These are phyloP conservation scores for Lithophane leautieri DNA, from an alignment of 2,888 invertebrate species.

Conservation along the genomic window DNA sequence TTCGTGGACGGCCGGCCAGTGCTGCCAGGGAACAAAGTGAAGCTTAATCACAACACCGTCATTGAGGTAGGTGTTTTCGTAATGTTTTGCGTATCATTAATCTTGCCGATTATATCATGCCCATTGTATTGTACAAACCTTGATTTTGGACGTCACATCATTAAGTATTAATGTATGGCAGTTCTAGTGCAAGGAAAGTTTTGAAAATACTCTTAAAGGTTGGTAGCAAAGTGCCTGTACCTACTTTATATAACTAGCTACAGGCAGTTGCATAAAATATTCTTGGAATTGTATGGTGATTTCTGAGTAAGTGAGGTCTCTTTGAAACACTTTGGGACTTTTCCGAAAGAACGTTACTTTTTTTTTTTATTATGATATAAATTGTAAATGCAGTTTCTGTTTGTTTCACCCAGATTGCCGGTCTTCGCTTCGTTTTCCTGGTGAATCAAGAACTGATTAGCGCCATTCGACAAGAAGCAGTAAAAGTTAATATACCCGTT, in stretches of 20 bases:
- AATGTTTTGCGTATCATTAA: conserved; percentile 58
- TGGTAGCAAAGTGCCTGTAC: neutral
- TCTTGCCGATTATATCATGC: conserved; percentile 48
- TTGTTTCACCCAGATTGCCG: conserved; percentile 92
- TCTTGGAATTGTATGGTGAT: neutral
- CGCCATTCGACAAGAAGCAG: conserved; percentile 96
- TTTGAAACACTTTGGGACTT: neutral
- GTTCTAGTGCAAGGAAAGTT: conserved; percentile 34
- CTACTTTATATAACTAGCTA: neutral
- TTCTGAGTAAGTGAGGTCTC: neutral
- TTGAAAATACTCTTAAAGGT: conserved; percentile 15
- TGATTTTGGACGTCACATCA: conserved; percentile 49
- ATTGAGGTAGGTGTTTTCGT: conserved; percentile 94
- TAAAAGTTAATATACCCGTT: conserved; percentile 92
- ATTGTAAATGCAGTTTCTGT: conserved; percentile 11
- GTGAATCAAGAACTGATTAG: conserved; percentile 97
- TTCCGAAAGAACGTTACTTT: neutral
- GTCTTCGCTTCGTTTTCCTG: conserved; percentile 97
- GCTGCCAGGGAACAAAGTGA: conserved; percentile 96
- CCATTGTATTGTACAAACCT: conserved; percentile 53
- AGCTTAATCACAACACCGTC: conserved; percentile 97
- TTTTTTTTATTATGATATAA: neutral
- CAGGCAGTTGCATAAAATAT: neutral
- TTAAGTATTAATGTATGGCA: conserved; percentile 34
- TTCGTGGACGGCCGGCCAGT: conserved; percentile 98